Base-by-base conservation (phyloP, 2,888 invertebrate genomes). In the Acleris laterana region DNA sequence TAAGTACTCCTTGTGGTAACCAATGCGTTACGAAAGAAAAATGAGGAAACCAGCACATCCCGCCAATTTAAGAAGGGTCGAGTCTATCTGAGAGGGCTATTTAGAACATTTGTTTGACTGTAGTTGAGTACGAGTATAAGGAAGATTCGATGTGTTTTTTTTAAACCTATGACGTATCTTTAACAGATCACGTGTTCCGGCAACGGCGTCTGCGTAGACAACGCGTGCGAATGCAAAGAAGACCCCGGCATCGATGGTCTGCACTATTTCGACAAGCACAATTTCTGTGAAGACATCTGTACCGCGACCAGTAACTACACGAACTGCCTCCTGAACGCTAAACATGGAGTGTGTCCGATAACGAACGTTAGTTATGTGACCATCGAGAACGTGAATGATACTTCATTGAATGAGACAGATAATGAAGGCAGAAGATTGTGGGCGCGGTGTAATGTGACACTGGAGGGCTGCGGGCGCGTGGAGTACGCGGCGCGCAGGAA, bases 251-350 rank as follows among this genome's bases (percentile, higher is more conserved):
- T 58, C 20, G 61, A 77, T 3, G 90, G 90, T 25, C 88, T 84
- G 4, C 84, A 85, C 65, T 92, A 91, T 78, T 89, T 88, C 75
- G 83, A 87, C 69, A 55, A 65, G 6, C 71, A 78, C 0, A 74
- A 83, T 57, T 78, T 75, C 52, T 92, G 93, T 74, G 75, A 77
- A 0, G 90, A 88, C 68, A 75, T 92, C 3, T 91, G 92, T 71
- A 76, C 75, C 70, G 69, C 71, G 16, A 75, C 80, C 25, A 79
- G 69, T 64, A 74, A 80, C 7, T 87, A 82, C 66, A n/a, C 84
- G n/a, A 69, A 71, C 3, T 90, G 90, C 60, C 75, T 90, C 2
- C 70, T 70, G 5, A 78, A 79, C 38, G 28, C 53, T 6, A 38
- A 19, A 22, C 56, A 19, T 17, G 66, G 57, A 7, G 22, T 19